Percentiles rank a stretch among this genome's conserved stretches.
Conservation (phyloP, 2,797 vertebrate genomes). For the Nasua narica region DNA sequence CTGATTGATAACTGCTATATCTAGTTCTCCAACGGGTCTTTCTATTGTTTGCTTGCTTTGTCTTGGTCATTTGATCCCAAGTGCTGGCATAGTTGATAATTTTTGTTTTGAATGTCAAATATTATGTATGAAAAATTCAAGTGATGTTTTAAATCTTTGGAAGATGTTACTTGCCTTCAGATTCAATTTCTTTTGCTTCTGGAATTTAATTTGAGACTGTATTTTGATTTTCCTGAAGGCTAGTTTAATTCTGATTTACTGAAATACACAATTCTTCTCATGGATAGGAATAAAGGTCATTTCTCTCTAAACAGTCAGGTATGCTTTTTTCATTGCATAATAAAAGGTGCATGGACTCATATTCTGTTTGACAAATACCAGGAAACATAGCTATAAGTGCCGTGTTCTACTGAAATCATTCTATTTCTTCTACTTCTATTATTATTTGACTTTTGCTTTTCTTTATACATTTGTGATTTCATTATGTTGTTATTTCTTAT, state of each 20-base stretch:
- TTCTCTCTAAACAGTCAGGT: neutral
- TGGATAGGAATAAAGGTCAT: neutral
- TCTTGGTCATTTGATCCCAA: conserved; percentile 9
- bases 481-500: neutral
- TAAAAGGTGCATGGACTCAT: neutral
- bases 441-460: neutral
- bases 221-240: neutral
- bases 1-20: neutral
- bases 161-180: neutral
- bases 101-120: neutral
- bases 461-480: neutral
- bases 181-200: neutral
- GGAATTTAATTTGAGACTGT: neutral
- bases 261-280: neutral
- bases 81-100: neutral
- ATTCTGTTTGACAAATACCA: neutral
- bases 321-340: neutral
- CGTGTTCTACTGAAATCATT: neutral
- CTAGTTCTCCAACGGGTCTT: neutral
- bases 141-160: neutral
- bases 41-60: neutral
- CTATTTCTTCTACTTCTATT: neutral
- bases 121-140: neutral
- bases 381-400: neutral
- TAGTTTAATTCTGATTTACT: neutral